phyloP scores from a whole-genome alignment of 2,113 vertebrate genomes.

The Colius striatus region DNA sequence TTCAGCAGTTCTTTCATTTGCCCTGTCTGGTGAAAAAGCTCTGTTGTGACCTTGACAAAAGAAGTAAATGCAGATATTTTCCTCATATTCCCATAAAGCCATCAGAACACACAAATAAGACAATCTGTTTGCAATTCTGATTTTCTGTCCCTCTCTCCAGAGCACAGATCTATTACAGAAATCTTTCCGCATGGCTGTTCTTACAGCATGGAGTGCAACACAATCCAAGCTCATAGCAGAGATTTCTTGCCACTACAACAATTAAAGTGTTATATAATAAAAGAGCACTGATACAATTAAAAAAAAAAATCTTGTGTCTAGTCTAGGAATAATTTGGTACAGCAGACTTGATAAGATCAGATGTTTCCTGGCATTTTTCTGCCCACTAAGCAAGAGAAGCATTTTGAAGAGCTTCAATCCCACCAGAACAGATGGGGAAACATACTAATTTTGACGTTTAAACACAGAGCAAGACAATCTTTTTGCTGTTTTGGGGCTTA shows the following conservation, averaged over 20 bases:
- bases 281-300: neutral
- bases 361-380: neutral
- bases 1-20: neutral
- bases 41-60: neutral
- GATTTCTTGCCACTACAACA: neutral
- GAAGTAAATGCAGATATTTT: neutral
- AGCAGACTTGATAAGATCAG: neutral
- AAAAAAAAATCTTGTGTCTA: neutral
- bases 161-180: neutral
- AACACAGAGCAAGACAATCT: neutral
- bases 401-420: neutral
- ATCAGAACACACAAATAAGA: accelerated
- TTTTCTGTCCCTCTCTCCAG: neutral
- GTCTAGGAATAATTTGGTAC: neutral
- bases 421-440: neutral
- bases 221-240: neutral
- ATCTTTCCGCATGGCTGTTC: neutral
- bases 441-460: neutral
- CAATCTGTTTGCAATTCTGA: neutral
- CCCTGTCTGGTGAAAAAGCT: neutral
- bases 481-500: neutral
- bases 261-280: neutral
- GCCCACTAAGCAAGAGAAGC: neutral
- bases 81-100: neutral
- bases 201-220: neutral